Evolutionary conservation across 2,113 vertebrate genomes (phyloP), one percentile per base, ranked within the genome.

Genomic region (Merops nubicus): DNA sequence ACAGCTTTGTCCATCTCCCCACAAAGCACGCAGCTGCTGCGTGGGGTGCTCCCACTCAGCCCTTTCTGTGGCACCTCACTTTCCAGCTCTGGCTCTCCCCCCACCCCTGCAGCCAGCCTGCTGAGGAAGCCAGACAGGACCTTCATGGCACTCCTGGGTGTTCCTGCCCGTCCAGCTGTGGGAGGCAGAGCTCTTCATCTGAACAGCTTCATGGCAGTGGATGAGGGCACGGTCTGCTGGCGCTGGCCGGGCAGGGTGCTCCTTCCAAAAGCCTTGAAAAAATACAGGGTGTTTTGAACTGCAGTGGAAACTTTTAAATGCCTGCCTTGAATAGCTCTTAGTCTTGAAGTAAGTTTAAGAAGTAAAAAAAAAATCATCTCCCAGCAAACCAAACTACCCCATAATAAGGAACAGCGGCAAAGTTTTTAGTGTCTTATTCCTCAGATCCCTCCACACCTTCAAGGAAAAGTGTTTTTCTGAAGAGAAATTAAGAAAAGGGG

Each of bases 1-100:
- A 17, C 15, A 11, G 12, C 74, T 72, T 85, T 26, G 36, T 28
- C 20, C 64, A 47, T 69, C 42, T 63, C 22, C 40, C 33, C 2
- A 1, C 4, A 0, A 77, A 51, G 13, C 6, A 0, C 5, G 1
- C 0, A 1, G 33, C 12, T 64, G 34, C 43, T 25, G 15, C 1
- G 2, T 2, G 6, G 59, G 48, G 38, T 5, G 9, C 15, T 83
- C n/a, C 53, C 5, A 4, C n/a, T 45, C 21, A 60, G 38, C 64
- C 38, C 21, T 80, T 77, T 38, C 34, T 1, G 0, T 2, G 5
- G 28, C 3, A 3, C 19, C 57, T 43, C 2, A 3, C 53, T 33
- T 26, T 70, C 25, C 77, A 67, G 45, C 42, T 63, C 36, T 12
- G 6, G 26, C 20, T 42, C 51, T 72, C 8, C 2, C 40, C 40